Percentiles rank a stretch among this genome's conserved stretches.
Evolutionary conservation across 2,888 invertebrate genomes (phyloP).

Genomic region (Dasysyrphus tricinctus): DNA sequence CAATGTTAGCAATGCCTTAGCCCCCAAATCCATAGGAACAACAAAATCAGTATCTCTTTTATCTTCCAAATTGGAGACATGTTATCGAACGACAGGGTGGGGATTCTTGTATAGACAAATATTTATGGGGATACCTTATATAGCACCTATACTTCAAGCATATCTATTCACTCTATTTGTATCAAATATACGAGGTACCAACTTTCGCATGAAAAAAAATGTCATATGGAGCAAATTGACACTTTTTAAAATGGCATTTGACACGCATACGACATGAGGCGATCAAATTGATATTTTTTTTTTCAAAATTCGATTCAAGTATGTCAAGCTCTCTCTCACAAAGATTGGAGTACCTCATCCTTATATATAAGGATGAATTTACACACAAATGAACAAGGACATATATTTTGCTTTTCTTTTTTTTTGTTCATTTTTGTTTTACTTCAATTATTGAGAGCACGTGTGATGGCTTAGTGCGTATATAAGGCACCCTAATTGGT

Average conservation of each 20-base stretch:
- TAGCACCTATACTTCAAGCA: constrained; percentile 43
- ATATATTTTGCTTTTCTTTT: neutral
- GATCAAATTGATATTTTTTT: constrained; percentile 59
- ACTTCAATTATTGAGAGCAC: constrained; percentile 19
- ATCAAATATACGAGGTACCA: neutral
- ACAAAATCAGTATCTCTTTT: constrained; percentile 41
- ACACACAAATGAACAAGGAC: neutral
- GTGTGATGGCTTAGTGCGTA: constrained; percentile 42
- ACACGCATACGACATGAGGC: constrained; percentile 46
- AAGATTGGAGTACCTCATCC: constrained; percentile 7
- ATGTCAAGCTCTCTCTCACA: constrained; percentile 14
- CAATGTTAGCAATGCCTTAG: constrained; percentile 32
- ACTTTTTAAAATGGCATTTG: constrained; percentile 57
- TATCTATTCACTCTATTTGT: neutral
- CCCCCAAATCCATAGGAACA: neutral
- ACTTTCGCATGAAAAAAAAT: neutral
- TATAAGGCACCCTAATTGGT: constrained; percentile 40
- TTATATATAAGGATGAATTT: neutral
- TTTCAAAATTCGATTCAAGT: constrained; percentile 37
- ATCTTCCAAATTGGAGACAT: neutral
- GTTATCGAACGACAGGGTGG: neutral
- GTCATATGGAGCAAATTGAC: constrained; percentile 46
- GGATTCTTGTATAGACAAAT: neutral
- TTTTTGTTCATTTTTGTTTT: neutral
- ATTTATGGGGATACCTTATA: constrained; percentile 2